Evolutionary conservation across 1,140 invertebrate genomes (phyloP), one percentile per base, ranked within the genome.

Genomic region (Trichonephila clavata): DNA sequence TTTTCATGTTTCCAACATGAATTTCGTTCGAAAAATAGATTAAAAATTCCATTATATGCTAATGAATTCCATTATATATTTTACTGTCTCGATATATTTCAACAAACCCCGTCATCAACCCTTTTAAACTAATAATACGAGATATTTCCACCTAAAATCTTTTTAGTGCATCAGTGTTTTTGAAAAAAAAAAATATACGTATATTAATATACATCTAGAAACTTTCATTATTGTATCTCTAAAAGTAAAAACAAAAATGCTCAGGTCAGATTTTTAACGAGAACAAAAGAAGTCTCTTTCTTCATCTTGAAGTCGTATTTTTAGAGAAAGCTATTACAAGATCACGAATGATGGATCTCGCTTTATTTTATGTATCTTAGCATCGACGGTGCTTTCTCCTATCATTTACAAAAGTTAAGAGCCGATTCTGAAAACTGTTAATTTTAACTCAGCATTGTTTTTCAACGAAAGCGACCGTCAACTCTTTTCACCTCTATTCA

Each of bases 381-480:
- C 68, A 77, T 77, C 68, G 18, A 27, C 68, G 4, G 24, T 14
- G 24, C 68, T 77, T 77, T 77, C 68, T 18, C 68, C 68, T 32
- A 27, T 77, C 68, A 32, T 24, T 27, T 27, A 16, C 13, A 27
- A 32, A 77, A 77, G 24, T 77, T 77, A 77, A 77, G 27, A 77
- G 68, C 14, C 68, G 27, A 77, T 77, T 77, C 27, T 32, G 3
- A 77, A 77, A 77, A 20, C 68, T 77, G 68, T 77, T 77, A 77
- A 77, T 77, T 77, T 77, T 77, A 77, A 77, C 68, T 77, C 68
- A 16, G 14, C 68, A 77, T 77, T 77, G 68, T 77, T 77, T 16
- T 27, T 18, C 24, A 77, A 32, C 27, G 68, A 13, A 77, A 39
- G 24, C 27, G 68, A 77, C 16, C 24, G 68, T 77, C 68, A 77